phyloP scores from a whole-genome alignment of 2,797 vertebrate genomes.

The Alcedo quadribrachys region DNA sequence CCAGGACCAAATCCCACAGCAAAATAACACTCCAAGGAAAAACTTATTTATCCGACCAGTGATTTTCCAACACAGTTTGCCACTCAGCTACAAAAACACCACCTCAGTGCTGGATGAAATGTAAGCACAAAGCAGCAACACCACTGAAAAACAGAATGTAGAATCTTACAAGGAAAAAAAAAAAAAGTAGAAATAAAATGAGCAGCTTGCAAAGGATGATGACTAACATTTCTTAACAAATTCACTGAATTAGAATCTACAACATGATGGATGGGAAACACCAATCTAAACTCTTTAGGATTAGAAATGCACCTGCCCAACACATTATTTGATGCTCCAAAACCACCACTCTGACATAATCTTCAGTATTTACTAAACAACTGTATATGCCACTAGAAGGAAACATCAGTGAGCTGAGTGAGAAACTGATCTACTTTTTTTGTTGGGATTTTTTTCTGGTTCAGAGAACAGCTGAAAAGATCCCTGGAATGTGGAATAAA shows the following conservation, averaged over 20 bases:
- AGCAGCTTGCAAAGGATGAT: constrained; percentile 1
- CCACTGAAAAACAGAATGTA: not conserved
- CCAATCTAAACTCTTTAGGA: not conserved
- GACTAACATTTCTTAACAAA: not conserved
- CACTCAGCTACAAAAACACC: not conserved
- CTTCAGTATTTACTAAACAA: not conserved
- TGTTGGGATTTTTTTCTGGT: not conserved
- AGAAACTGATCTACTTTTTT: not conserved
- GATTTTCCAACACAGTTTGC: not conserved
- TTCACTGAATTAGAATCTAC: not conserved
- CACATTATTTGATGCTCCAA: not conserved
- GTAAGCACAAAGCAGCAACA: not conserved
- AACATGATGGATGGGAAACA: not conserved
- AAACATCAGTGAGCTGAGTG: not conserved
- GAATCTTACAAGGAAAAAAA: not conserved
- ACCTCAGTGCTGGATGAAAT: not conserved
- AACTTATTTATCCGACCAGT: not conserved
- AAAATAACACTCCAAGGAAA: not conserved
- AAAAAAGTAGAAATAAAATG: not conserved
- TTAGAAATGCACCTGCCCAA: not conserved
- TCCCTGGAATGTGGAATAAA: not conserved
- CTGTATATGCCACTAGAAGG: not conserved
- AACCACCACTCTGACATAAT: not conserved
- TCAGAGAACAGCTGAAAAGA: not conserved
- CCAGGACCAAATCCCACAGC: constrained; percentile 15